Conservation (phyloP, 2,113 vertebrate species). For the Helogale parvula region DNA sequence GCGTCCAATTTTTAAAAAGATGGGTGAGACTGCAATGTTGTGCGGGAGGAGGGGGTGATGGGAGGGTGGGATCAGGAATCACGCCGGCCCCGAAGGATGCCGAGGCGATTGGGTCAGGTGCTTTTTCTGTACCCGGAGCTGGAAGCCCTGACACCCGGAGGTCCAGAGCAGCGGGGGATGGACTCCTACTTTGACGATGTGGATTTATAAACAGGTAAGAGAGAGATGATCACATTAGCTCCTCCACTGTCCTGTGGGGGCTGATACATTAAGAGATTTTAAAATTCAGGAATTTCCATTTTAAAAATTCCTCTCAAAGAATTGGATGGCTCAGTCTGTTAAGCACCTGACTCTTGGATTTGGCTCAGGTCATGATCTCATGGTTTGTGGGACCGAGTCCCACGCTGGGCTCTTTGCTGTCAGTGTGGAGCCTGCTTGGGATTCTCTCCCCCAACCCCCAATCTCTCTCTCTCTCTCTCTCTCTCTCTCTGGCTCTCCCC, state of each 20-base stretch:
- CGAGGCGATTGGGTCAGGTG: neutral
- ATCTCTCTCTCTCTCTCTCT: too few relatives aligned
- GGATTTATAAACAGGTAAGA: neutral
- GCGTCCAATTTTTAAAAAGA: neutral
- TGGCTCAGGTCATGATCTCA: too few relatives aligned
- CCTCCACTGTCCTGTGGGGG: neutral
- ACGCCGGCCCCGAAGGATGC: neutral
- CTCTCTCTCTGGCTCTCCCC: too few relatives aligned
- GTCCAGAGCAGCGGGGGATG: neutral
- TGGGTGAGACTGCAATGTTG: neutral
- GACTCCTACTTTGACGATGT: neutral
- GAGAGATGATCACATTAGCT: neutral
- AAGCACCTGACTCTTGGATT: too few relatives aligned
- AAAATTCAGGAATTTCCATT: neutral
- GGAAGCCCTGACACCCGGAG: neutral
- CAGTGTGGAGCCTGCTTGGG: too few relatives aligned
- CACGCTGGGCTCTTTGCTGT: too few relatives aligned
- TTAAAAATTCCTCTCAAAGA: neutral
- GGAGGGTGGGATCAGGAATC: neutral
- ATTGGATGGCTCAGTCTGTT: too few relatives aligned
- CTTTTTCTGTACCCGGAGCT: neutral
- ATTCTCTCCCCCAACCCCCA: too few relatives aligned
- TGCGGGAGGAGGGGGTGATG: neutral
- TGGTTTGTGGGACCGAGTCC: too few relatives aligned
- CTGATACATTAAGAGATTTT: neutral